phyloP scores from a whole-genome alignment of 2,888 invertebrate species.

The Shargacucullia verbasci region DNA sequence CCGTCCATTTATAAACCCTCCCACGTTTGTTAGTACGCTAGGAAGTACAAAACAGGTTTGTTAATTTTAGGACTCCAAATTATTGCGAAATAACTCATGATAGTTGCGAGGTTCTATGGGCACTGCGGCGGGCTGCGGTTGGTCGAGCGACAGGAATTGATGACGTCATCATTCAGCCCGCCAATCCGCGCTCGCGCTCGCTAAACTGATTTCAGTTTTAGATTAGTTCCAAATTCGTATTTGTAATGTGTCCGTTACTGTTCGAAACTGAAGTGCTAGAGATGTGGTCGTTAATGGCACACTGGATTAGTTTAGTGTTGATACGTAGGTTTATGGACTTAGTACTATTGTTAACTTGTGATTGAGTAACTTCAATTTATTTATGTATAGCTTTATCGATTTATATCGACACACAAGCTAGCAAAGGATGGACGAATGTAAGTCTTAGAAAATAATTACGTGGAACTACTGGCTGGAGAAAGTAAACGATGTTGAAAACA shows the following conservation, averaged over 20 bases:
- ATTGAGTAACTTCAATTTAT: no score
- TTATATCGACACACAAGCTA: no score
- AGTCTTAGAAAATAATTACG: no score
- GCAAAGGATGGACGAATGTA: no score
- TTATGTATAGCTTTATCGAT: no score
- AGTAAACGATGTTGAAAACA: no score
- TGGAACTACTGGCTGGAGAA: no score
- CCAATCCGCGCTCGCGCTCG: slow-evolving; percentile 77
- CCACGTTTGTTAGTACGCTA: no score
- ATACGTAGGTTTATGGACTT: background rate
- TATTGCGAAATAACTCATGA: slow-evolving; percentile 62
- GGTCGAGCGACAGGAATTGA: slow-evolving; percentile 79
- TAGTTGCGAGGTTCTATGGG: slow-evolving; percentile 50
- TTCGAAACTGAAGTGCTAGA: slow-evolving; percentile 32
- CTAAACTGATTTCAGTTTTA: slow-evolving; percentile 82
- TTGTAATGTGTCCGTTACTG: slow-evolving; percentile 68
- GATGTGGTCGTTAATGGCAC: slow-evolving; percentile 36
- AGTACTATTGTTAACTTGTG: no score
- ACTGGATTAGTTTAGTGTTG: slow-evolving; percentile 41
- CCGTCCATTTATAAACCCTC: no score
- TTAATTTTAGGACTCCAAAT: slow-evolving; percentile 44
- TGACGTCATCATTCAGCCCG: slow-evolving; percentile 83
- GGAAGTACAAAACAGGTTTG: slow-evolving; percentile 21
- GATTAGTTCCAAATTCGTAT: slow-evolving; percentile 80
- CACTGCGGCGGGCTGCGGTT: slow-evolving; percentile 72